Percentiles rank a stretch among this genome's conserved stretches.
Evolutionary conservation across 2,888 invertebrate genomes (phyloP).

Genomic region (Maniola hyperantus): DNA sequence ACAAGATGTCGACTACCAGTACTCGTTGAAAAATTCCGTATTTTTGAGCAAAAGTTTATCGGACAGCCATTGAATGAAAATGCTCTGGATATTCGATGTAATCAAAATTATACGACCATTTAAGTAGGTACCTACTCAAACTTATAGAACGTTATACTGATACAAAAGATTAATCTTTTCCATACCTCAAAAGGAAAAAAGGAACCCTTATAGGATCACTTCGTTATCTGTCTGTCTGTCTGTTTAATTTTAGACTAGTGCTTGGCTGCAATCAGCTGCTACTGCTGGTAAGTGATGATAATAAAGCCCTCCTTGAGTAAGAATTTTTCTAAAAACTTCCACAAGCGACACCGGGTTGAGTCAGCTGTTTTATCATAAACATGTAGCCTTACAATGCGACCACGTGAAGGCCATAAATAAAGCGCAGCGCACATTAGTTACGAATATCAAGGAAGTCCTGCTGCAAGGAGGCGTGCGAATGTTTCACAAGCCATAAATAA

Average conservation of each 20-base stretch:
- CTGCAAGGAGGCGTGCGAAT: conserved; percentile 42
- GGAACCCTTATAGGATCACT: no score
- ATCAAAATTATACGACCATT: no score
- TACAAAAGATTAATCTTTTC: not conserved
- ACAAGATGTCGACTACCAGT: conserved; percentile 9
- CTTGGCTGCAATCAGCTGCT: no score
- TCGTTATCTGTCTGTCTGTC: no score
- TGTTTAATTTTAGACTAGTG: no score
- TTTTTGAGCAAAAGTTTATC: not conserved
- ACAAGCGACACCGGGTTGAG: not conserved
- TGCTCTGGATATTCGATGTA: not conserved
- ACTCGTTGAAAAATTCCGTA: conserved; percentile 3
- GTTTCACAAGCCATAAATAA: conserved; percentile 45
- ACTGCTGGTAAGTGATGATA: no score
- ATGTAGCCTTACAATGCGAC: conserved; percentile 21
- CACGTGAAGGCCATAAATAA: conserved; percentile 32
- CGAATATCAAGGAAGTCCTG: conserved; percentile 38
- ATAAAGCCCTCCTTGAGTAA: no score
- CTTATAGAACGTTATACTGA: not conserved
- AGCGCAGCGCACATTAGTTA: conserved; percentile 37
- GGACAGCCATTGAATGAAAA: not conserved
- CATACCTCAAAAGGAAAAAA: no score
- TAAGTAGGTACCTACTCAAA: no score
- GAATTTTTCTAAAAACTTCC: no score
- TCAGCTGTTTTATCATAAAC: not conserved